phyloP scores from a whole-genome alignment of 2,888 invertebrate species.

The Leptinotarsa juncta region DNA sequence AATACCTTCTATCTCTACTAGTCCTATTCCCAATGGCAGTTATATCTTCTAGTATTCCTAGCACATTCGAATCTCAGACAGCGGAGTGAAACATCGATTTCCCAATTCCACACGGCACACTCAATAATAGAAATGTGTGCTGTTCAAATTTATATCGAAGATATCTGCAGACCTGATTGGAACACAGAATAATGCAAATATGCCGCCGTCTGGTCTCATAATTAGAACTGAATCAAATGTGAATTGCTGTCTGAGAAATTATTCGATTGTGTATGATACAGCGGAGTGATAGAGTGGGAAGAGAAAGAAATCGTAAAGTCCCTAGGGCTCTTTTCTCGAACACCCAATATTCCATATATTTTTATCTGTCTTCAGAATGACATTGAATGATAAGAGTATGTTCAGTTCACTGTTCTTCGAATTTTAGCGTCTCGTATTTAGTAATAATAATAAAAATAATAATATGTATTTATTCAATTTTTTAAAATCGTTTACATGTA shows the following conservation, averaged over 20 bases:
- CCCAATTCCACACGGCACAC: constrained; percentile 10
- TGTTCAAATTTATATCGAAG: constrained; percentile 24
- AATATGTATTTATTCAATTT: too few relatives aligned
- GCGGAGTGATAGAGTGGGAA: constrained; percentile 27
- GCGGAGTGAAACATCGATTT: constrained; percentile 8
- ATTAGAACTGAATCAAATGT: constrained; percentile 51
- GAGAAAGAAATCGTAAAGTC: constrained; percentile 19
- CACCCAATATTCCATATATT: neutral
- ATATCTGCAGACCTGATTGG: constrained; percentile 28
- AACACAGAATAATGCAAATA: constrained; percentile 37
- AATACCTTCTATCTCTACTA: neutral
- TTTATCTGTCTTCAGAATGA: too few relatives aligned
- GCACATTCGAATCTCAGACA: constrained; percentile 14
- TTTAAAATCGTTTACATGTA: too few relatives aligned
- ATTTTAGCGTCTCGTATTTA: too few relatives aligned
- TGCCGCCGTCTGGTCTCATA: constrained; percentile 32
- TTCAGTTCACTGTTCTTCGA: too few relatives aligned
- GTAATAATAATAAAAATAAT: too few relatives aligned
- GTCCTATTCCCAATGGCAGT: neutral
- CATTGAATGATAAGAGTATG: too few relatives aligned
- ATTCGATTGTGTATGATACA: constrained; percentile 46
- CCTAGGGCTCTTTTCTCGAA: neutral
- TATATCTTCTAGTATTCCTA: constrained; percentile 4
- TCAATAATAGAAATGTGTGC: constrained; percentile 23
- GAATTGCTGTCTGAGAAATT: constrained; percentile 52